phyloP scores from a whole-genome alignment of 2,113 vertebrate genomes.

The Mohoua ochrocephala region DNA sequence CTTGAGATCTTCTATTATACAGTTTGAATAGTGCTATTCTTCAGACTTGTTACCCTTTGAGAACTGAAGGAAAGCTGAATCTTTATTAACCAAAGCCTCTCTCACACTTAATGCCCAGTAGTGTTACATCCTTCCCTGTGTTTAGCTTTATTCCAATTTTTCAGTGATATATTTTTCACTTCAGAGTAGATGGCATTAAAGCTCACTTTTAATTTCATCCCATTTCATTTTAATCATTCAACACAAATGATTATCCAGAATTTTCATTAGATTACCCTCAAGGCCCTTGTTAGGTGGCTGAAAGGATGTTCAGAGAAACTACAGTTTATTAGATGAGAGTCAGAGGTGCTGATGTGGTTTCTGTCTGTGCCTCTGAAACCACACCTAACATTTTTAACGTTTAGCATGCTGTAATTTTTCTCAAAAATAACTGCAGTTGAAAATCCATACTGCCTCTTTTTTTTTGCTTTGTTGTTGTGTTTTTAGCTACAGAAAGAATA shows the following conservation, averaged over 20 bases:
- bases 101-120: neutral
- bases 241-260: neutral
- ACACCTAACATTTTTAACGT: neutral
- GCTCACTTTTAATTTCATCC: neutral
- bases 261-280: neutral
- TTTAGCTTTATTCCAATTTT: neutral
- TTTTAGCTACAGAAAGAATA: neutral
- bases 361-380: neutral
- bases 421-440: neutral
- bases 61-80: neutral
- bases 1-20: neutral
- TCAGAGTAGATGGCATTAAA: neutral
- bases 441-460: neutral
- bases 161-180: neutral
- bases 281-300: neutral
- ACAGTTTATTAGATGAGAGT: neutral
- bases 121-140: neutral
- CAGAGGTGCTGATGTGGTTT: neutral
- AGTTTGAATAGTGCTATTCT: neutral
- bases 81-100: neutral
- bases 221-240: neutral
- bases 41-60: neutral
- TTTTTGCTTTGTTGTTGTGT: neutral
- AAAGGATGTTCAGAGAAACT: neutral
- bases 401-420: neutral